Evolutionary conservation across 1,140 invertebrate species (phyloP), one percentile per base, ranked within the genome.

Genomic region (Tetranychus cinnabarinus): DNA sequence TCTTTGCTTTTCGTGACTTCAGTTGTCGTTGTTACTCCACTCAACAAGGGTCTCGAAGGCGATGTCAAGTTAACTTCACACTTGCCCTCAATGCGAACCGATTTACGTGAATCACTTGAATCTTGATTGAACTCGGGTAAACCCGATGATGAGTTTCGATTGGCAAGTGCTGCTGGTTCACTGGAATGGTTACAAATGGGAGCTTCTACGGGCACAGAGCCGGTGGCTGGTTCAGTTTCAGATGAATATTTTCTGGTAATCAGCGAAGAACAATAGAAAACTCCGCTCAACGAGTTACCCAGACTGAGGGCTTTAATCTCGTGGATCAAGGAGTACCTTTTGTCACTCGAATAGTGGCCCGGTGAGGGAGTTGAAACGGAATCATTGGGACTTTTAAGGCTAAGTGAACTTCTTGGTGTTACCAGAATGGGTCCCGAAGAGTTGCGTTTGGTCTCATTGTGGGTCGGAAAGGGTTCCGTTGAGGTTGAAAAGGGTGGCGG

Each of bases 191-290:
- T 23, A 23, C 23, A 23, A 23, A 23, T 23, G 23, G 23, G 13
- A 47, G 12, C 46, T 15, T 47, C 46, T 15, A 47, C 7, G 23
- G 13, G 13, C 13, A 10, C 45, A 46, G 52, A 45, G n/a, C n/a
- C 48, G 23, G 31, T 52, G n/a, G 39, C 10, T 42, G 39, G 39
- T 42, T 42, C 39, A 42, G 5, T 10, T 56, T 39, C 55, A 3
- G 55, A 56, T 13, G 59, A 58, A 58, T 61, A 62, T n/a, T 62
- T 62, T 36, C 63, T 31, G 1, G 54, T n/a, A 8, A 64, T 59
- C 8, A 64, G 45, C 45, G 60, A 62, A 7, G 60, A 62, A n/a
- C 56, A 50, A 54, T 64, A 64, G 47, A 64, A 64, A 37, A 64
- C 52, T 36, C 63, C 63, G 13, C 46, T 42, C 35, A 64, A 47